Conservation (phyloP, 2,797 vertebrate genomes). For the Strix occidentalis region DNA sequence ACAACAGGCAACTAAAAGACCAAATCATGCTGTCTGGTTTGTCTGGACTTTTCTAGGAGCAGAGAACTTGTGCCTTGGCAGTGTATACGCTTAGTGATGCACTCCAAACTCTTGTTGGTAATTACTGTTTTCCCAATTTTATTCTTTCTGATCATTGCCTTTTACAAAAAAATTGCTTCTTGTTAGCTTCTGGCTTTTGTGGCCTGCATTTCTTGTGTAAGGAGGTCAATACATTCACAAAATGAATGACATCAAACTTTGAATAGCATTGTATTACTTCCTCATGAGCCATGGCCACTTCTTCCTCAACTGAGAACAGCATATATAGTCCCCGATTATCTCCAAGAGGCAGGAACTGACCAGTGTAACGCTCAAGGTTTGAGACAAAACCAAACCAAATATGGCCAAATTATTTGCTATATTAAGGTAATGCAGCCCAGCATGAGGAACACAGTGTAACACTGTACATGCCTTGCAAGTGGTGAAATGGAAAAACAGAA, state of each 20-base stretch:
- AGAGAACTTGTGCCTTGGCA: neutral
- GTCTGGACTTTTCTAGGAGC: neutral
- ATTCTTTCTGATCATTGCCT: neutral
- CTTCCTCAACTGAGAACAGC: neutral
- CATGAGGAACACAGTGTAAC: neutral
- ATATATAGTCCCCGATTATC: neutral
- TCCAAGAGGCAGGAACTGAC: neutral
- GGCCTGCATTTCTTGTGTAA: conserved; percentile 30
- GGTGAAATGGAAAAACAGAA: neutral
- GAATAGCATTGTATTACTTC: neutral
- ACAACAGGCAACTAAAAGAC: neutral
- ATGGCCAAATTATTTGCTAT: neutral
- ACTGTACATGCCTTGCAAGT: fast-evolving
- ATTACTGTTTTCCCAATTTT: neutral
- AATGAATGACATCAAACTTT: neutral
- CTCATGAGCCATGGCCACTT: neutral
- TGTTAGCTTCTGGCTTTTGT: conserved; percentile 29
- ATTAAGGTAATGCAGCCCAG: neutral
- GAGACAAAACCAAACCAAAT: neutral
- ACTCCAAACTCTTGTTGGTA: neutral
- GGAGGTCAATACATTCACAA: conserved; percentile 13
- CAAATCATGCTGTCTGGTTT: neutral
- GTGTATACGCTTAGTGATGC: fast-evolving
- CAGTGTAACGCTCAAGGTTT: neutral
- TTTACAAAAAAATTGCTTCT: neutral